Percentiles rank a stretch among this genome's conserved stretches.
phyloP scores from a whole-genome alignment of 2,113 vertebrate species.

The Charina bottae region DNA sequence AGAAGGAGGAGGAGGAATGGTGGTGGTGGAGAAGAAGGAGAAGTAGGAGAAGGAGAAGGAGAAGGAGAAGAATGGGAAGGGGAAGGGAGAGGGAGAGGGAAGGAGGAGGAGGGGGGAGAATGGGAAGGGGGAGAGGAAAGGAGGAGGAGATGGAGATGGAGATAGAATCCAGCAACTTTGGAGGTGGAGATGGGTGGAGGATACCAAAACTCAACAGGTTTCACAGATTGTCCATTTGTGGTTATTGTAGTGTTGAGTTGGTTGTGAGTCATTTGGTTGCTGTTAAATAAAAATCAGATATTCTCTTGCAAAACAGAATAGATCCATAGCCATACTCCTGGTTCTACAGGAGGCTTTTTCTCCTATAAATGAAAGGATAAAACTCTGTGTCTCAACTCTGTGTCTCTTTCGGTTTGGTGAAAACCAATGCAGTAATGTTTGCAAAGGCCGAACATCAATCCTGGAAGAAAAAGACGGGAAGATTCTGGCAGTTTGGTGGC shows the following conservation, averaged over 20 bases:
- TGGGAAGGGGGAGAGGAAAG: background rate
- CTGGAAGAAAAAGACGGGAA: background rate
- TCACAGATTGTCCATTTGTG: background rate
- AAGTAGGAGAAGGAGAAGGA: too few species aligned
- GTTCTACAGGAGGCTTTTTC: too few species aligned
- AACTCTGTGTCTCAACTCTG: too few species aligned
- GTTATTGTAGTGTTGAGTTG: too few species aligned
- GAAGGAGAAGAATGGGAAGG: too few species aligned
- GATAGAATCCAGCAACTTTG: background rate
- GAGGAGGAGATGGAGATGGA: background rate
- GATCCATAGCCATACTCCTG: too few species aligned
- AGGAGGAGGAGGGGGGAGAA: background rate
- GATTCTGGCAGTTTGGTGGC: conserved; percentile 15
- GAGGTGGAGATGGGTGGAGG: background rate
- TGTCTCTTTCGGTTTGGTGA: conserved; percentile 12
- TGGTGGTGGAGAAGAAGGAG: too few species aligned
- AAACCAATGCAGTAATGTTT: background rate
- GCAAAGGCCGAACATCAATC: background rate
- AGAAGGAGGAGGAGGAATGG: background rate
- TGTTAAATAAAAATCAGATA: too few species aligned
- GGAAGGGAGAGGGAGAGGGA: too few species aligned
- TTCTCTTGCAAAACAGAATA: too few species aligned
- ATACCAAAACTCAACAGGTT: background rate
- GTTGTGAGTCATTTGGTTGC: too few species aligned
- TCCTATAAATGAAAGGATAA: too few species aligned